Percentiles rank a stretch among this genome's conserved stretches.
phyloP scores from a whole-genome alignment of 2,888 invertebrate genomes.

The Automeris io region DNA sequence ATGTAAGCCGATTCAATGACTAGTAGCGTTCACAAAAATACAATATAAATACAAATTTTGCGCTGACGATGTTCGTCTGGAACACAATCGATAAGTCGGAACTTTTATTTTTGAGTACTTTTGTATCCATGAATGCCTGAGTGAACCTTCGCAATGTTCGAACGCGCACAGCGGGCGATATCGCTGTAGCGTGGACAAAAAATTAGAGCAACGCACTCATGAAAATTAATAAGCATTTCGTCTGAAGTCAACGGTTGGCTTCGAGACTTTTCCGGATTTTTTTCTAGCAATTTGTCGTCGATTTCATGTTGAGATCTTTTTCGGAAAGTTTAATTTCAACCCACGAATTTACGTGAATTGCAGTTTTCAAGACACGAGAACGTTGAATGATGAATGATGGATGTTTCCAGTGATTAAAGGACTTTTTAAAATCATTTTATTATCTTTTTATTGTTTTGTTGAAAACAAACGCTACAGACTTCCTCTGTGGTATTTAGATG shows the following conservation, averaged over 20 bases:
- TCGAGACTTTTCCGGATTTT: constrained; percentile 25
- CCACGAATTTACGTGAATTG: neutral
- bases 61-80: no score
- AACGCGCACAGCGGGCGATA: constrained; percentile 25
- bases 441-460: no score
- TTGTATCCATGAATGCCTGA: no score
- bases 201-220: constrained; percentile 53
- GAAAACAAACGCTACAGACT: no score
- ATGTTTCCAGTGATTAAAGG: neutral
- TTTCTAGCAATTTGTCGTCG: constrained; percentile 42
- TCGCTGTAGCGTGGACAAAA: constrained; percentile 19
- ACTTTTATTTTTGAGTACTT: no score
- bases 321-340: neutral
- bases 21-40: no score
- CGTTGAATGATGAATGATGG: no score
- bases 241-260: constrained; percentile 31
- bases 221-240: constrained; percentile 57
- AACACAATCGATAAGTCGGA: no score
- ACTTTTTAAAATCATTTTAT: neutral
- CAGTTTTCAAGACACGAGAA: no score
- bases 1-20: neutral
- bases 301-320: constrained; percentile 12
- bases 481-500: no score
- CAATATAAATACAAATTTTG: neutral
- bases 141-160: constrained; percentile 33